Percentiles rank a stretch among this genome's conserved stretches.
These are phyloP conservation scores for Stenichneumon culpator DNA, from an alignment of 2,888 invertebrate genomes.

Conservation along the genomic window DNA sequence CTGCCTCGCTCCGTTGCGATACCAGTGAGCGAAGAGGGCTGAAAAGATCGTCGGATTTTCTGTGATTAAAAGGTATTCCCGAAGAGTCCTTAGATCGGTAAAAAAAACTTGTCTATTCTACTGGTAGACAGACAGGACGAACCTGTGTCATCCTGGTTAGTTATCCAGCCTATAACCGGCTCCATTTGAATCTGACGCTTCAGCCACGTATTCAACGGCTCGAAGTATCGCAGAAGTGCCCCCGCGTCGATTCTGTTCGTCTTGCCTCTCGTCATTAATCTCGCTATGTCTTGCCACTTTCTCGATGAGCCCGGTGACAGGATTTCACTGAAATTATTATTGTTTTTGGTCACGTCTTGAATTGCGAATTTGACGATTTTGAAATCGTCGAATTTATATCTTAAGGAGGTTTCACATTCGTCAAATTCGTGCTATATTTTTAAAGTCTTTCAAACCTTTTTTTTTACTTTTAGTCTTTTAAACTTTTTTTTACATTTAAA, in stretches of 20 bases:
- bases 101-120: background rate
- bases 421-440: no score
- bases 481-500: no score
- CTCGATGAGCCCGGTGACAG: conserved; percentile 90
- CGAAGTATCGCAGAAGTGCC: conserved; percentile 93
- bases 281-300: conserved; percentile 90
- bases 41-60: conserved; percentile 76
- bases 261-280: conserved; percentile 89
- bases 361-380: background rate
- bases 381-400: no score
- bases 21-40: conserved; percentile 84
- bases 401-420: no score
- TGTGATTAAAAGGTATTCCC: conserved; percentile 74
- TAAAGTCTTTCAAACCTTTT: no score
- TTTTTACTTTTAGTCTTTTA: no score
- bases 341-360: background rate
- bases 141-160: conserved; percentile 89
- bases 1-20: conserved; percentile 71
- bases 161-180: conserved; percentile 91
- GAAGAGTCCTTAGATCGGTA: conserved; percentile 13
- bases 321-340: conserved; percentile 86
- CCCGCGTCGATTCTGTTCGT: conserved; percentile 91
- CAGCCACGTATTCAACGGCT: conserved; percentile 92
- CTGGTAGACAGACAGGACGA: conserved; percentile 53
- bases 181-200: conserved; percentile 91